Evolutionary conservation across 2,888 invertebrate genomes (phyloP).

Genomic region (Lottia gigantea): DNA sequence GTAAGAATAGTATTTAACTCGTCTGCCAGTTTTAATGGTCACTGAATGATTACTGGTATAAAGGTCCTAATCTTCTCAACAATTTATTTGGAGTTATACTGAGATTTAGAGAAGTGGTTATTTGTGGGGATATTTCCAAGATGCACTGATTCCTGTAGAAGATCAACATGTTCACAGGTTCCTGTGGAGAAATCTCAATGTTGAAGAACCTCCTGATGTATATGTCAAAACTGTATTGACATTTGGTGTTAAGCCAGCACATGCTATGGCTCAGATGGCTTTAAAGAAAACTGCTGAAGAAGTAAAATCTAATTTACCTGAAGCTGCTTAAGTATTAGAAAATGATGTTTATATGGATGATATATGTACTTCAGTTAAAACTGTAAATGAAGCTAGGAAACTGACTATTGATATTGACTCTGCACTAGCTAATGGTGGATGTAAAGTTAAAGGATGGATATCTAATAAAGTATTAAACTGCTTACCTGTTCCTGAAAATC

Average conservation of each 20-base stretch:
- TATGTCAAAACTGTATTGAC: constrained; percentile 16
- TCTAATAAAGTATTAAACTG: background rate
- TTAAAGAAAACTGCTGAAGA: background rate
- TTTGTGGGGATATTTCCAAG: constrained; percentile 13
- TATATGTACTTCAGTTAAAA: background rate
- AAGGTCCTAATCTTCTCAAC: constrained; percentile 8
- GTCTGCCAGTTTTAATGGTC: background rate
- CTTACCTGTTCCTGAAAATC: background rate
- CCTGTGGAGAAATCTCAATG: constrained; percentile 19
- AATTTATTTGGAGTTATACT: constrained; percentile 3
- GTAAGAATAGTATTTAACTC: background rate
- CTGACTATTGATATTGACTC: background rate
- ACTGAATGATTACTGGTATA: constrained; percentile 15
- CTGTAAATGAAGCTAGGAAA: background rate
- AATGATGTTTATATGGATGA: background rate
- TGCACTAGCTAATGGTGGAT: background rate
- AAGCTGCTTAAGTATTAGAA: background rate
- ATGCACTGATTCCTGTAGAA: constrained; percentile 9
- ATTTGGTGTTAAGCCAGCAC: constrained; percentile 20
- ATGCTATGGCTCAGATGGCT: constrained; percentile 17
- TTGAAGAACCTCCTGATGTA: constrained; percentile 14
- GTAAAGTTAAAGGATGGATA: background rate
- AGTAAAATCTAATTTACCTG: too few species aligned
- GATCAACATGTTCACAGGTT: constrained; percentile 20
- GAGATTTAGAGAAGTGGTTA: constrained; percentile 1